Base-by-base conservation (phyloP, 2,797 vertebrate genomes). In the Rallus crepitans region DNA sequence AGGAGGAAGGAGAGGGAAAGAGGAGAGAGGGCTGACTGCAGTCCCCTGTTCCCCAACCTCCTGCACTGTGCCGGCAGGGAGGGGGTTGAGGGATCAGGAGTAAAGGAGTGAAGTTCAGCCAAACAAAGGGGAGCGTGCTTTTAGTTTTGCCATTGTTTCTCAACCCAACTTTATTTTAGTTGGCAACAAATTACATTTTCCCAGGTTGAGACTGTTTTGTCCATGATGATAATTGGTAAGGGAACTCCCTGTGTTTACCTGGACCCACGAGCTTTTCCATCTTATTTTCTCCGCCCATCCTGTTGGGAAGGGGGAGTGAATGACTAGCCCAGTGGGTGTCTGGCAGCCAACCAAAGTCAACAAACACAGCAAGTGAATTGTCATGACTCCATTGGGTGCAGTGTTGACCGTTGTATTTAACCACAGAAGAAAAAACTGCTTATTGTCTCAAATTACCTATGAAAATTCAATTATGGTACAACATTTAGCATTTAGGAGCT, bases 381-480 rank as follows among this genome's bases (percentile, higher is more conserved):
- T 60, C 40, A 64, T 48, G 24, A 15, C 21, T 33, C 40, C 18
- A 39, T 1, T 23, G 50, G 27, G 13, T 78, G 55, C 50, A 13
- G 37, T 86, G 61, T 42, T 88, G 82, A 16, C 12, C 52, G 33
- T 28, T 28, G 24, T 56, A 42, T 70, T 94, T 72, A 96, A 82
- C 40, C 75, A 59, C 33, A 30, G 28, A 78, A 90, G 53, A 68
- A 75, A 80, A 91, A 87, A 25, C 31, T 77, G 61, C 20, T 75
- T 73, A 61, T 53, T 75, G 28, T 89, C 60, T 89, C 82, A 80
- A 73, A 87, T 82, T 72, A 85, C 82, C 82, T 73, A 18, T 68
- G 40, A 89, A 50, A 83, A 86, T 88, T 93, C 86, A 61, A 90
- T 90, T 90, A 76, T 19, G 19, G 30, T 79, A 55, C 50, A 69